phyloP scores from a whole-genome alignment of 2,113 vertebrate species.

The Illadopsis cleaveri region DNA sequence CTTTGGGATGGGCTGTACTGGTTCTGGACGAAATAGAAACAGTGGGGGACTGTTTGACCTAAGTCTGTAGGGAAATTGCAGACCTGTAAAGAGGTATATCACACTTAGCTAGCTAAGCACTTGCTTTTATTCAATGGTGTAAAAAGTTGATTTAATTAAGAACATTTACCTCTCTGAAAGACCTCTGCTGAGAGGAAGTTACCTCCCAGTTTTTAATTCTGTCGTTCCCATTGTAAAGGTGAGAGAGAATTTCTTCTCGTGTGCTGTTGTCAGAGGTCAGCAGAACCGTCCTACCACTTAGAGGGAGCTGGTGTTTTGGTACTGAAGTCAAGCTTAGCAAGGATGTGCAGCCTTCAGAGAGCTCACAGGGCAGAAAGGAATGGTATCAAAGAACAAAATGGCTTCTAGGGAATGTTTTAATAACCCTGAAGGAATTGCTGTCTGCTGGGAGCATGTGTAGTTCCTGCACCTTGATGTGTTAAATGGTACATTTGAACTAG shows the following conservation, averaged over 20 bases:
- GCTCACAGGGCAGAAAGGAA: not conserved
- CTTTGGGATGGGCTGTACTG: fast-evolving
- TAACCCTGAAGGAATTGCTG: constrained; percentile 13
- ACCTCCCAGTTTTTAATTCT: not conserved
- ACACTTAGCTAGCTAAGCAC: not conserved
- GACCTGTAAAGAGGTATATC: not conserved
- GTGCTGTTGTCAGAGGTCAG: not conserved
- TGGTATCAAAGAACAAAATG: not conserved
- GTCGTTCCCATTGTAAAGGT: not conserved
- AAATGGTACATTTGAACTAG: not conserved
- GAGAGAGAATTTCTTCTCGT: not conserved
- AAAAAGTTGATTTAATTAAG: not conserved
- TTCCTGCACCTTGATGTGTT: constrained; percentile 10
- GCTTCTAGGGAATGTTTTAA: not conserved
- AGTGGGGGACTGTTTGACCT: not conserved
- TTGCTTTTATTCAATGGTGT: not conserved
- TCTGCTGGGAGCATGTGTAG: not conserved
- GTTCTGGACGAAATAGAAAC: not conserved
- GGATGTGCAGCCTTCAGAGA: not conserved
- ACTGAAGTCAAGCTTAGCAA: not conserved
- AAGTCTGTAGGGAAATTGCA: not conserved
- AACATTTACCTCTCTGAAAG: not conserved
- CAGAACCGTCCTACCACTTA: not conserved
- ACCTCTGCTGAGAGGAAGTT: not conserved
- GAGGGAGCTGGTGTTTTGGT: not conserved